Percentiles rank a stretch among this genome's conserved stretches.
Conservation (phyloP, 2,113 vertebrate species). For the Gobius niger region DNA sequence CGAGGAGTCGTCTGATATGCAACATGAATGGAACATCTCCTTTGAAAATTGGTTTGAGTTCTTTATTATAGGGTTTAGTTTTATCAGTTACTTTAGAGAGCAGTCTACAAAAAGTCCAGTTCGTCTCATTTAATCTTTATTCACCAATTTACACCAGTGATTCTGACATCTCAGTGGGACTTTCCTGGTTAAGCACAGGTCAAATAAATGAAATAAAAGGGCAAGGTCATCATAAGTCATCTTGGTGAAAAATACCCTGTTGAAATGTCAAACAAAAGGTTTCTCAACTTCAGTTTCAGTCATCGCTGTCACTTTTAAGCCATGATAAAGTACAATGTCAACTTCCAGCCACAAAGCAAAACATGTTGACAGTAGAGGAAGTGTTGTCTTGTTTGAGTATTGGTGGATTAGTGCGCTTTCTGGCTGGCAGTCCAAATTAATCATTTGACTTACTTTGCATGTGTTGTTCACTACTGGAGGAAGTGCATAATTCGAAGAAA, state of each 20-base stretch:
- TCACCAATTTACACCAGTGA: no score
- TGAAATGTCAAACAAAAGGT: neutral
- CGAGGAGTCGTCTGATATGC: slow-evolving; percentile 35
- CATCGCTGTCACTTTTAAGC: neutral
- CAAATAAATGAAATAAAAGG: no score
- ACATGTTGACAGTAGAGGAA: neutral
- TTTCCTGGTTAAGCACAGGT: neutral
- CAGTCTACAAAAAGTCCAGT: no score
- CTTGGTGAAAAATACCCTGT: neutral
- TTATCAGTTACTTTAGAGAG: neutral
- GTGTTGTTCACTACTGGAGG: neutral
- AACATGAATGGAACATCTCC: slow-evolving; percentile 14
- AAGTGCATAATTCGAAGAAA: no score
- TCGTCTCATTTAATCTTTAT: no score
- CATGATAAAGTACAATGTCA: no score
- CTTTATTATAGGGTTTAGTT: neutral
- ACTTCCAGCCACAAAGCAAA: neutral
- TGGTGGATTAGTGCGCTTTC: neutral
- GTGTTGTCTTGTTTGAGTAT: neutral
- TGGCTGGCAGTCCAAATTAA: neutral
- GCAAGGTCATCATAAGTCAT: neutral
- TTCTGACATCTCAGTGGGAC: neutral
- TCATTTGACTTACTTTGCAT: neutral
- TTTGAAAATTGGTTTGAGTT: neutral
- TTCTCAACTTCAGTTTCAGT: neutral